Evolutionary conservation across 1,140 invertebrate genomes (phyloP), one percentile per base, ranked within the genome.

Genomic region (Atta cephalotes): DNA sequence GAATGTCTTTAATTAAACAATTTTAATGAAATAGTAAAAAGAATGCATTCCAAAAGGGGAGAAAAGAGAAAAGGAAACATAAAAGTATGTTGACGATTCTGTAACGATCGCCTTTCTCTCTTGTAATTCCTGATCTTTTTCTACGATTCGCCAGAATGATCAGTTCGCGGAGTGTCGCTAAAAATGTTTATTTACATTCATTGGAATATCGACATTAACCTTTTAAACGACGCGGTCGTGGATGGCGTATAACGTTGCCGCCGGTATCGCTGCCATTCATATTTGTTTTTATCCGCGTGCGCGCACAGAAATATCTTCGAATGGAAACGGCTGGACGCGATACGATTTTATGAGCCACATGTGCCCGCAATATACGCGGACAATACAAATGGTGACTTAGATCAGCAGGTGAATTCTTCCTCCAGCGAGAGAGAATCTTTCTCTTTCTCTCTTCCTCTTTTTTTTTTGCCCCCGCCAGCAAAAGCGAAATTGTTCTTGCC

Each of bases 261-360:
- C 49, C 65, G 65, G 65, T 81, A 62, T 84, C 72, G 86, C 78
- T 53, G 80, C 79, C 65, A 65, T 60, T 87, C 63, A 84, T 84
- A 84, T 84, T 76, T 84, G 80, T 84, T 84, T 84, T 84, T 84
- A 84, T 84, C 60, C 66, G 56, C 80, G 70, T 45, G 80, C 70
- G 80, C n/a, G 39, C 53, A 82, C 80, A 28, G 70, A 84, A 84
- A 84, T 84, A 84, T 84, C 80, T 76, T 84, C 35, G 70, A 84
- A 74, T 74, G 56, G 70, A 74, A 76, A 63, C 80, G 70, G 70
- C 39, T 84, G 80, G 80, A 51, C 70, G 80, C 80, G 71, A 84
- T 76, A 76, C 56, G 39, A n/a, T 84, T 84, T 84, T 84, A 84
- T 76, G 80, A 84, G 80, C 70, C 80, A 84, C 70, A 84, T 84